Base-by-base conservation (phyloP, 2,888 invertebrate genomes). In the Diachrysia chrysitis region DNA sequence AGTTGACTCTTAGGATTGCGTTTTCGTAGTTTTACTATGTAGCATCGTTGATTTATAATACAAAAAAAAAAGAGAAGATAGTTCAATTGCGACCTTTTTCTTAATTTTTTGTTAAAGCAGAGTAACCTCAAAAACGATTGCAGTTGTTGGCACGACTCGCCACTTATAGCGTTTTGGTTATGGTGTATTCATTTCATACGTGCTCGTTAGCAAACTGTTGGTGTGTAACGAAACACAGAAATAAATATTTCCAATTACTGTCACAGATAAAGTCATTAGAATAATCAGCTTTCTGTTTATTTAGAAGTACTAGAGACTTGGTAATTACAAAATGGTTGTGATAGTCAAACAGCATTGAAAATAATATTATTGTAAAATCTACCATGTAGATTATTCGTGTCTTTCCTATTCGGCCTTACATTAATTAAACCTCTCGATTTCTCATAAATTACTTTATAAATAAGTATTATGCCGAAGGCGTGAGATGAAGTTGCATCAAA, bases 181-280 rank as follows among this genome's bases (percentile, higher is more conserved):
- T 21, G 48, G 48, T 51, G 48, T 1, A 19, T 51, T 51, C 19
- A 51, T 51, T 51, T 51, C 19, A 51, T 51, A 51, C 21, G 48
- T 19, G 48, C 19, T 21, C 12, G 17, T 21, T 51, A 21, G 19
- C 48, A 51, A 51, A 51, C 21, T 4, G 2, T 21, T 21, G 21
- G 48, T 51, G 19, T 19, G 21, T 51, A 51, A 12, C 48, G 4
- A 51, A 21, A 51, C 48, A 21, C 21, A 12, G 21, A 12, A 51
- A 21, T 51, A 51, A 10, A 21, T 21, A 21, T 51, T 51, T 51
- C 48, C 12, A 10, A 51, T 21, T 51, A 51, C 48, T 21, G 48
- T 19, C 19, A 19, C 48, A 21, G 3, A 51, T 21, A 21, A 51
- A 21, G 19, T 16, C n/a, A 16, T 42, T 42, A 42, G 6, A 42